Evolutionary conservation across 2,888 invertebrate species (phyloP).

Genomic region (Agrotis clavis): DNA sequence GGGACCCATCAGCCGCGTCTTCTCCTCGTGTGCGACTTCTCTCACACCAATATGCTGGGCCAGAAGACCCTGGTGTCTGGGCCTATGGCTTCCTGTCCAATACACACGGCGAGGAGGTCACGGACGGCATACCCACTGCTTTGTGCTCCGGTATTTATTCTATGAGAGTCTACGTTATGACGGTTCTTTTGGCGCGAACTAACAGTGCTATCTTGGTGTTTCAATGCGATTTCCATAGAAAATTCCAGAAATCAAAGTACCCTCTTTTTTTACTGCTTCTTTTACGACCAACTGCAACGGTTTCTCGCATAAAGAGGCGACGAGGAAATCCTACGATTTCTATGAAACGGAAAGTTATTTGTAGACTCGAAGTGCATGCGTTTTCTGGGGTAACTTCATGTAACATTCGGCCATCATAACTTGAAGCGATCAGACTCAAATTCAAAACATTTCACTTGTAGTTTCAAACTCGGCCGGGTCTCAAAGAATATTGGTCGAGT

Average conservation of each 20-base stretch:
- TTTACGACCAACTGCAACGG: not conserved
- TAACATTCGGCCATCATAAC: not conserved
- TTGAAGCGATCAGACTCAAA: not conserved
- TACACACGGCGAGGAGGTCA: slow-evolving; percentile 71
- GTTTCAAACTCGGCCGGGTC: not conserved
- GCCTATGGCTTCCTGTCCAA: slow-evolving; percentile 75
- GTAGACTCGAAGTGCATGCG: not conserved
- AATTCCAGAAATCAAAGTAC: not conserved
- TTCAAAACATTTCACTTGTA: not conserved
- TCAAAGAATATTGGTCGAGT: not conserved
- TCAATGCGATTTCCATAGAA: too few species aligned
- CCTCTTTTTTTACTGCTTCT: not conserved
- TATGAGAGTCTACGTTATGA: not conserved
- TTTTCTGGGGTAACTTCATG: not conserved
- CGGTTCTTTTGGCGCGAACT: not conserved
- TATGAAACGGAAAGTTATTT: not conserved
- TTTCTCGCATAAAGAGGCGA: not conserved
- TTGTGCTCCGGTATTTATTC: slow-evolving; percentile 79
- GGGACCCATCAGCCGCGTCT: slow-evolving; percentile 74
- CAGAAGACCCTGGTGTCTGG: slow-evolving; percentile 81
- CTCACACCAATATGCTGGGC: slow-evolving; percentile 88
- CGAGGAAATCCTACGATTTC: not conserved
- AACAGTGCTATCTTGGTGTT: not conserved
- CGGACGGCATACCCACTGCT: slow-evolving; percentile 77
- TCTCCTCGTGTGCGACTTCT: slow-evolving; percentile 87